Base-by-base conservation (phyloP, 2,797 vertebrate genomes). In the Microctenopoma lineatum region DNA sequence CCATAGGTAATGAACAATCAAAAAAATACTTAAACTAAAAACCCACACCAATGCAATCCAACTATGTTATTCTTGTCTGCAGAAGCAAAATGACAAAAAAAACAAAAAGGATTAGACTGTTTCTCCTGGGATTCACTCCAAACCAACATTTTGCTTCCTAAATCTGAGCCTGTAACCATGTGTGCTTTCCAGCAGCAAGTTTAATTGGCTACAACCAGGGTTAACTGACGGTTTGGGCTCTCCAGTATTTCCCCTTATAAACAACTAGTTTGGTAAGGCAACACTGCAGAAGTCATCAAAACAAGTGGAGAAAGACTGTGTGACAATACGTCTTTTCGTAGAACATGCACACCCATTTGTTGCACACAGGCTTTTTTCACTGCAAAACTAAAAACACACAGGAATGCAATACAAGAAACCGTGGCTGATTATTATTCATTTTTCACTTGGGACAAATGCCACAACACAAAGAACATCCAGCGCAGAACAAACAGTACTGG, bases 191-290 rank as follows among this genome's bases (percentile, higher is more conserved):
- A 86, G 68, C 73, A 55, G 72, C 66, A 81, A 25, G 68, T 80
- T 59, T 90, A 86, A 92, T 92, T 87, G 87, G 73, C 71, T 87
- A 62, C 72, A 69, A 76, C 36, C 63, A 55, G 59, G 57, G 75
- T 78, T 86, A 84, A 88, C 84, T 83, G 80, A 80, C 81, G 84
- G 77, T 74, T 81, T 80, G 64, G 73, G 83, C 55, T 87, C 68
- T 64, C 52, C 79, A 64, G 76, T 79, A 80, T 87, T 84, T 90
- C 83, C 83, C 69, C 81, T 87, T 85, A 70, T 86, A 89, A 90
- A 91, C 70, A 59, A 75, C 84, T 29, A 75, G 70, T 71, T 65
- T 65, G 69, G 79, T 70, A 84, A 81, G 66, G 75, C 65, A 77
- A 74, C 58, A 65, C 79, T 77, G 64, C 69, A 79, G 46, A 71